These are phyloP conservation scores for Amazona finschi DNA, from an alignment of 2,797 vertebrate species.

Conservation along the genomic window DNA sequence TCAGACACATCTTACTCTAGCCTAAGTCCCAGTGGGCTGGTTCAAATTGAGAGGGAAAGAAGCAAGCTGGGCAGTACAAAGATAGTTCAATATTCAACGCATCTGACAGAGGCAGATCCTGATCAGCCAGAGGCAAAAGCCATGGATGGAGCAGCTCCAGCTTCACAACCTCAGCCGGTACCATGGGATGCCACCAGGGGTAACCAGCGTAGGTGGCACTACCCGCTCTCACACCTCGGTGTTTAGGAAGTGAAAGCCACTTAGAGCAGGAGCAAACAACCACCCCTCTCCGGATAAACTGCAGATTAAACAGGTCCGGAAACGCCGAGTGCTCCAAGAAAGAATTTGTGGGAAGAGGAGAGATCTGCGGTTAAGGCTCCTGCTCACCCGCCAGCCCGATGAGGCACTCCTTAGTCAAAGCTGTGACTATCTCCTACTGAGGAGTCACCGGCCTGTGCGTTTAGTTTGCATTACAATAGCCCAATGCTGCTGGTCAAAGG, in stretches of 20 bases:
- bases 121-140: not conserved
- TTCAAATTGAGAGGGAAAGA: not conserved
- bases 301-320: slow-evolving; percentile 6
- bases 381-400: fast-evolving
- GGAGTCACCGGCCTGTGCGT: not conserved
- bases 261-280: not conserved
- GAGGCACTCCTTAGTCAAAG: not conserved
- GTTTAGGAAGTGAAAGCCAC: not conserved
- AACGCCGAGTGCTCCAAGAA: not conserved
- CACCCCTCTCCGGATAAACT: not conserved
- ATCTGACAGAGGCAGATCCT: not conserved
- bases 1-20: not conserved
- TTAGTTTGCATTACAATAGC: not conserved
- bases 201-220: not conserved
- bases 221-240: not conserved
- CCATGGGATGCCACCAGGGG: not conserved
- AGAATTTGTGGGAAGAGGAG: slow-evolving; percentile 22
- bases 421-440: not conserved
- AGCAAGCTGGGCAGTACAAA: not conserved
- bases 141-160: not conserved
- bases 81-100: not conserved
- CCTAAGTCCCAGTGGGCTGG: not conserved
- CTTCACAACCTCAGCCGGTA: not conserved
- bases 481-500: not conserved
- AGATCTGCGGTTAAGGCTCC: slow-evolving; percentile 3